phyloP scores from a whole-genome alignment of 2,797 vertebrate species.

The Phalanger gymnotis region DNA sequence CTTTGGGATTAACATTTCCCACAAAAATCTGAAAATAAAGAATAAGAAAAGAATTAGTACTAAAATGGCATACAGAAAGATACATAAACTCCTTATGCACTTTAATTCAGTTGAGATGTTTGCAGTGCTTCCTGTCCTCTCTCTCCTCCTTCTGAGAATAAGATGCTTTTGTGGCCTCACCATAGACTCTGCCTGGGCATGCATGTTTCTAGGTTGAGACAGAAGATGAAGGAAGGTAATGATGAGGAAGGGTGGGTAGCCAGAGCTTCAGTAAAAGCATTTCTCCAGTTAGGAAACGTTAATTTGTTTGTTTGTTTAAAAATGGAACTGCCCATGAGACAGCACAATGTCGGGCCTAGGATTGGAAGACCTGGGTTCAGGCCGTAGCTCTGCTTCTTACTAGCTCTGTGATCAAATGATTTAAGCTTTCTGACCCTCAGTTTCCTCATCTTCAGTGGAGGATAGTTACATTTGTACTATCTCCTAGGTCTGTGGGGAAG shows the following conservation, averaged over 20 bases:
- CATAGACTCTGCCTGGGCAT: background rate
- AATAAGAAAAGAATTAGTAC: constrained; percentile 54
- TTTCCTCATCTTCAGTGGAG: background rate
- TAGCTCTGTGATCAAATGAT: background rate
- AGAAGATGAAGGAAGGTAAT: background rate
- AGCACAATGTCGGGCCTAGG: too few relatives aligned
- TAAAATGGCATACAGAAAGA: constrained; percentile 1
- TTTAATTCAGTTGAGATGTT: background rate
- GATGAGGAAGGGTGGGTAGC: fast-evolving
- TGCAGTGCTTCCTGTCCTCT: background rate
- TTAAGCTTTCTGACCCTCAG: background rate
- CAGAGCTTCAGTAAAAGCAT: background rate
- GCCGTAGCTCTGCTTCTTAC: background rate
- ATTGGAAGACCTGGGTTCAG: background rate
- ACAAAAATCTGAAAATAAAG: constrained; percentile 88
- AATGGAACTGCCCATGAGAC: too few relatives aligned
- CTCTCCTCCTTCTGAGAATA: background rate
- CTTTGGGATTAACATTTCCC: constrained; percentile 89
- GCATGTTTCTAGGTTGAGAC: background rate
- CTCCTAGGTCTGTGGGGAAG: background rate
- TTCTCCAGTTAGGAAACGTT: background rate
- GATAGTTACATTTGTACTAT: background rate
- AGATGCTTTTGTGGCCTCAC: background rate
- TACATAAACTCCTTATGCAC: background rate
- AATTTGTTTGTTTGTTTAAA: background rate